Evolutionary conservation across 2,797 vertebrate genomes (phyloP).

Genomic region (Megaceryle alcyon): DNA sequence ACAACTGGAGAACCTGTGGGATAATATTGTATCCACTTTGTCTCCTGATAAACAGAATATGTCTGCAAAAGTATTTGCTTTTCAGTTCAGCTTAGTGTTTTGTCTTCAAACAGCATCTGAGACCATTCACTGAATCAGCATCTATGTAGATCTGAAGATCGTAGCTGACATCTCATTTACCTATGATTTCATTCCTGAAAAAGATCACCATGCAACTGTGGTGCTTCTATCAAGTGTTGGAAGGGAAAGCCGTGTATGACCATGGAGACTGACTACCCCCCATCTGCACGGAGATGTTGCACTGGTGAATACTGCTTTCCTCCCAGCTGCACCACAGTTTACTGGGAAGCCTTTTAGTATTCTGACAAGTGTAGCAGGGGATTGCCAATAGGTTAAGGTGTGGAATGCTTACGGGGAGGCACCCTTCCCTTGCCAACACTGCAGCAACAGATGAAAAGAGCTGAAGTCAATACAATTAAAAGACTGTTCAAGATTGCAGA

Average conservation of each 20-base stretch:
- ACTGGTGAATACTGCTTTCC: neutral
- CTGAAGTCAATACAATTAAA: neutral
- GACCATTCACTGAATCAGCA: neutral
- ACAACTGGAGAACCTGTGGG: neutral
- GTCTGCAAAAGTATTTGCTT: neutral
- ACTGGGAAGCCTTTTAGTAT: neutral
- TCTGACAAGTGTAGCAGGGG: neutral
- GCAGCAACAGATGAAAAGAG: neutral
- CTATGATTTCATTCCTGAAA: fast-evolving
- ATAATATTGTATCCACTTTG: neutral
- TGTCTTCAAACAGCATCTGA: neutral
- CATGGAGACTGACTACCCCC: neutral
- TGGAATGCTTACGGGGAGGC: neutral
- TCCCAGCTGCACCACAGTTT: neutral
- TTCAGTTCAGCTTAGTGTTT: neutral
- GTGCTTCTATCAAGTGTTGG: neutral
- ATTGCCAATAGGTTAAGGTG: neutral
- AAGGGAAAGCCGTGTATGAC: neutral
- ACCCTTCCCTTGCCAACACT: neutral
- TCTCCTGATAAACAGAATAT: neutral
- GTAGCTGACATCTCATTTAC: neutral
- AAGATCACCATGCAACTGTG: neutral
- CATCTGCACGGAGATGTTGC: neutral
- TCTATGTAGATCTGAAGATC: neutral
- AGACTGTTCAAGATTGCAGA: neutral